phyloP scores from a whole-genome alignment of 1,140 invertebrate genomes.

The Papilio aristodemus region DNA sequence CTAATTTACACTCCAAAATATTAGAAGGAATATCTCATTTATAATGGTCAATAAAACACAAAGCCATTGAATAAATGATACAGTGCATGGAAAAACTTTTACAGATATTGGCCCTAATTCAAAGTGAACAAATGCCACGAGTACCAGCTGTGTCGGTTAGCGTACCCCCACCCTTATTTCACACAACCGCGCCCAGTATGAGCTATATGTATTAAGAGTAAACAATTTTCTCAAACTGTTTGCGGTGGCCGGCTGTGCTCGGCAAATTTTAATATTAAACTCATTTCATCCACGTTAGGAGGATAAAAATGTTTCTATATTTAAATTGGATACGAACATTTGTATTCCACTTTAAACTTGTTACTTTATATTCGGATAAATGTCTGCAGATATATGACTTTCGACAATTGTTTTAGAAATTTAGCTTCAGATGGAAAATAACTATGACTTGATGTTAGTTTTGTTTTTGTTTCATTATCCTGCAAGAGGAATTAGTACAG shows the following conservation, averaged over 20 bases:
- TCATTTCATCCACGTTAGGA: neutral
- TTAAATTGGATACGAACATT: neutral
- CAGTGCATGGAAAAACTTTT: constrained; percentile 51
- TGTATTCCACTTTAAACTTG: neutral
- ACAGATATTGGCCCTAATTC: constrained; percentile 60
- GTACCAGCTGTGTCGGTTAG: constrained; percentile 49
- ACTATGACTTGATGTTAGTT: no score
- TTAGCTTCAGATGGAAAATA: no score
- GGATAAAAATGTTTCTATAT: constrained; percentile 3
- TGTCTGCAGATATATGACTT: neutral
- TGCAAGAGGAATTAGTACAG: no score
- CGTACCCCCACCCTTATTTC: constrained; percentile 27
- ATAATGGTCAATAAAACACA: constrained; percentile 10
- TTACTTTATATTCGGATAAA: neutral
- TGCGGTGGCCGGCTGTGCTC: constrained; percentile 31
- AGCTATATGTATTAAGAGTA: constrained; percentile 30
- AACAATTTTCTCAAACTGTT: constrained; percentile 39
- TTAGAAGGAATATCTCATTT: constrained; percentile 6
- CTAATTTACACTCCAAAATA: constrained; percentile 1
- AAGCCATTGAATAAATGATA: constrained; percentile 61
- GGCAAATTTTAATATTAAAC: constrained; percentile 12
- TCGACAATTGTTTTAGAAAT: no score
- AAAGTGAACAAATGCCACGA: constrained; percentile 50
- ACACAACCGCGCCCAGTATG: constrained; percentile 11
- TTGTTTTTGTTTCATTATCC: no score